Evolutionary conservation across 2,888 invertebrate species (phyloP), one percentile per base, ranked within the genome.

Genomic region (Phorcus lineatus): DNA sequence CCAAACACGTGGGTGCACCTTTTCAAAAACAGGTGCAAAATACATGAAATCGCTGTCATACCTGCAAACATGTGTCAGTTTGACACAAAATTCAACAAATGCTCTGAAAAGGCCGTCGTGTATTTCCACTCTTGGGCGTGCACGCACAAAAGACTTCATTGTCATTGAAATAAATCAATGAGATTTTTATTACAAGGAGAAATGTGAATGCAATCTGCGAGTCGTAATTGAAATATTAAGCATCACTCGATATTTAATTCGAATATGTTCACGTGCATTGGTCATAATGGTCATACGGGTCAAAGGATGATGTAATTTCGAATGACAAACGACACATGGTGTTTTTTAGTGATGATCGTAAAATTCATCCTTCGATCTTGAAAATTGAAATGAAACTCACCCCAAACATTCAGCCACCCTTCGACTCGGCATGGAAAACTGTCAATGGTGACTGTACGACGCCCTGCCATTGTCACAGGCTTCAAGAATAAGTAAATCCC

Each of bases 391-490:
- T 67, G 9, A 78, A 16, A 80, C 85, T 83, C 82, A 88, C 87
- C 86, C 87, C 87, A 88, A 54, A 88, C 83, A 78, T 88, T 86
- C 28, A 88, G 70, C 87, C 87, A 88, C 54, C 87, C 87, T 78
- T 86, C 84, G 16, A 88, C 80, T 79, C 86, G 82, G 47, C 85
- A 84, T 1, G 87, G 86, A 62, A 84, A 84, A 62, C 76, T 76
- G 11, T 76, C 76, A 36, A 76, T 76, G n/a, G 53, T 24, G 16
- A 76, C 53, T 24, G 53, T 76, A n/a, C 76, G 76, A 24, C 55
- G 54, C n/a, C 70, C 70, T 31, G 70, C 31, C 70, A 70, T 70
- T 40, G 19, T 70, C 31, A 70, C 40, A 70, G 40, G 36, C 36
- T 24, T 62, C 16, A 13, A 28, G 24, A 24, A 28, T 62, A 28